These are phyloP conservation scores for Bellardia pandia DNA, from an alignment of 2,888 invertebrate genomes.

Conservation along the genomic window DNA sequence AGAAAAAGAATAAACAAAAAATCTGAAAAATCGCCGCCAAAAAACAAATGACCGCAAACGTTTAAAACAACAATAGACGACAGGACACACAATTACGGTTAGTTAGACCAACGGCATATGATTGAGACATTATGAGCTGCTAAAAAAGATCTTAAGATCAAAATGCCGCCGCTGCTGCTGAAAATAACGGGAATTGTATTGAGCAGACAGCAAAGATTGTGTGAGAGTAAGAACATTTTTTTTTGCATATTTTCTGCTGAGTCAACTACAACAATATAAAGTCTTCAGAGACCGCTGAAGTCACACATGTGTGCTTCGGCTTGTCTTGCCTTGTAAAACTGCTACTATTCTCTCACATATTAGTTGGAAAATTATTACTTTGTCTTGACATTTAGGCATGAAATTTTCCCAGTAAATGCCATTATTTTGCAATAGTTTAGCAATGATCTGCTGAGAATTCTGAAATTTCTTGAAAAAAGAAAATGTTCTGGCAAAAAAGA, in stretches of 20 bases:
- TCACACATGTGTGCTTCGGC: conserved; percentile 15
- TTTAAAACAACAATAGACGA: conserved; percentile 62
- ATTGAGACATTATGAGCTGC: conserved; percentile 62
- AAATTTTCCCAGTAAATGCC: conserved; percentile 47
- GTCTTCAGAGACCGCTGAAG: background rate
- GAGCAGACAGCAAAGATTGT: background rate
- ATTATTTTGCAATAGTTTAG: conserved; percentile 27
- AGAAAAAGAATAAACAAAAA: conserved; percentile 6
- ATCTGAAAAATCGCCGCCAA: conserved; percentile 50
- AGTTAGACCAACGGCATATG: conserved; percentile 54
- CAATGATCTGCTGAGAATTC: conserved; percentile 9
- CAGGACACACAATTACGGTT: conserved; percentile 16
- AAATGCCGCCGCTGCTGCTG: conserved; percentile 41
- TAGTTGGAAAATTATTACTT: conserved; percentile 58
- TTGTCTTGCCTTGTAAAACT: conserved; percentile 7
- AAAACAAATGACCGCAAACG: conserved; percentile 68
- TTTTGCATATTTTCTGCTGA: conserved; percentile 72
- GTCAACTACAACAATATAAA: conserved; percentile 65
- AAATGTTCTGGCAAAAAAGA: background rate
- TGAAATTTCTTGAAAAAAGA: background rate
- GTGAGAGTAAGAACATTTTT: conserved; percentile 4
- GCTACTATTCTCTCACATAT: conserved; percentile 23
- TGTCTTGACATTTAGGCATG: conserved; percentile 53
- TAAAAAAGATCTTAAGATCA: conserved; percentile 46
- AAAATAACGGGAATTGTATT: conserved; percentile 48